Percentiles rank a stretch among this genome's conserved stretches.
Evolutionary conservation across 2,888 invertebrate genomes (phyloP).

Genomic region (Troides aeacus): DNA sequence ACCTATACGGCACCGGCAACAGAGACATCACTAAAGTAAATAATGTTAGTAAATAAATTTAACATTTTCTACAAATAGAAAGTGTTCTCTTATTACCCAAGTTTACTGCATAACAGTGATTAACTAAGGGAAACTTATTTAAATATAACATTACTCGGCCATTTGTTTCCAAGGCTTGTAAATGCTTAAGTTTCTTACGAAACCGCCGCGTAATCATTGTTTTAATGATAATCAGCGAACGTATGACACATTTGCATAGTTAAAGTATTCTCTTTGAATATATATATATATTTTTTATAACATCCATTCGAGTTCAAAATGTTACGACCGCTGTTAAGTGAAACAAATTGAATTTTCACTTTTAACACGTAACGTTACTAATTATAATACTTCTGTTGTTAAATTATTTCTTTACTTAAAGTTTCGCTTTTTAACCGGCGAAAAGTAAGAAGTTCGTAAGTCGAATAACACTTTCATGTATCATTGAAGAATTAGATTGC

Average conservation of each 20-base stretch:
- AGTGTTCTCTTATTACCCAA: conserved; percentile 9
- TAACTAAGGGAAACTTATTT: conserved; percentile 17
- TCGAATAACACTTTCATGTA: no score
- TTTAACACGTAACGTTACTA: background rate
- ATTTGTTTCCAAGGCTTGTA: conserved; percentile 3
- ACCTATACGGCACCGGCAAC: no score
- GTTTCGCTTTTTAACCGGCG: no score
- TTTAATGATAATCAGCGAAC: conserved; percentile 1
- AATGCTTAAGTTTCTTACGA: conserved; percentile 19
- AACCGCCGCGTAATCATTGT: conserved; percentile 1
- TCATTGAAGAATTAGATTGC: no score
- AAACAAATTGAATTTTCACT: background rate
- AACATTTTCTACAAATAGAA: conserved; percentile 19
- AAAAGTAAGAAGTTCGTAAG: no score
- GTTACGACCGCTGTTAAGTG: background rate
- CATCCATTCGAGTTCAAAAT: background rate
- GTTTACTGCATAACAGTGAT: conserved; percentile 11
- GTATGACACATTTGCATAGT: conserved; percentile 3
- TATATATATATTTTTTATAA: background rate
- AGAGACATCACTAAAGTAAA: no score
- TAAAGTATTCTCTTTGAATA: background rate
- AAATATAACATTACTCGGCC: conserved; percentile 7
- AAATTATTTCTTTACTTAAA: no score
- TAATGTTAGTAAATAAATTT: background rate
- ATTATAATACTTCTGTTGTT: background rate